phyloP scores from a whole-genome alignment of 2,113 vertebrate genomes.

The Pterophyllum scalare region DNA sequence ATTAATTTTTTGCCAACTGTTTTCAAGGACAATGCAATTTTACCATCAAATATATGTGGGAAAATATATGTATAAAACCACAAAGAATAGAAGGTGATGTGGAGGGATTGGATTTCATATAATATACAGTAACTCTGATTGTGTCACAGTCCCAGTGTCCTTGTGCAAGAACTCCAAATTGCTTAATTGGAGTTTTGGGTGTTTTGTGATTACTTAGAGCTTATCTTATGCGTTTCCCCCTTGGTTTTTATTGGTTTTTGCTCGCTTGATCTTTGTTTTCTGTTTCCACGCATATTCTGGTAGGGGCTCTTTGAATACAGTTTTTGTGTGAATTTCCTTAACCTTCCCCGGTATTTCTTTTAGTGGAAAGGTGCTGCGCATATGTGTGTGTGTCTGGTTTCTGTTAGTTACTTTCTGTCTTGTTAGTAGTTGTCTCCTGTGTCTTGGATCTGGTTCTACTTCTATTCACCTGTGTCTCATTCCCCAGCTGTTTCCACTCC shows the following conservation, averaged over 20 bases:
- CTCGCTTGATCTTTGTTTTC: background rate
- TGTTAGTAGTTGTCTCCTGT: background rate
- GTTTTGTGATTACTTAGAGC: background rate
- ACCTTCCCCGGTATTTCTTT: no score
- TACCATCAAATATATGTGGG: background rate
- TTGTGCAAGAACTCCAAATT: no score
- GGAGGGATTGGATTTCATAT: background rate
- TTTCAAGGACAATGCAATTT: background rate
- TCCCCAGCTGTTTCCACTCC: background rate
- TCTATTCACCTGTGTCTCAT: background rate
- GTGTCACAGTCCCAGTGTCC: no score
- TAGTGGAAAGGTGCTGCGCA: no score
- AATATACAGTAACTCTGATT: no score
- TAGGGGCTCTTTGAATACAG: background rate
- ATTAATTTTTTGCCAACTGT: conserved; percentile 7
- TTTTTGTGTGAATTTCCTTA: no score
- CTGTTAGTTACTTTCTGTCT: background rate
- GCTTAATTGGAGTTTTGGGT: background rate
- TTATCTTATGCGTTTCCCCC: background rate
- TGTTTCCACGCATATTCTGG: background rate
- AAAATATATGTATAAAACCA: background rate
- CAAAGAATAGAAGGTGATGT: background rate
- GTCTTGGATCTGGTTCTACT: background rate
- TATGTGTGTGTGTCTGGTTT: background rate
- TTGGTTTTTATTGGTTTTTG: background rate